Evolutionary conservation across 2,888 invertebrate species (phyloP), one percentile per base, ranked within the genome.

Genomic region (Parelbella ahira): DNA sequence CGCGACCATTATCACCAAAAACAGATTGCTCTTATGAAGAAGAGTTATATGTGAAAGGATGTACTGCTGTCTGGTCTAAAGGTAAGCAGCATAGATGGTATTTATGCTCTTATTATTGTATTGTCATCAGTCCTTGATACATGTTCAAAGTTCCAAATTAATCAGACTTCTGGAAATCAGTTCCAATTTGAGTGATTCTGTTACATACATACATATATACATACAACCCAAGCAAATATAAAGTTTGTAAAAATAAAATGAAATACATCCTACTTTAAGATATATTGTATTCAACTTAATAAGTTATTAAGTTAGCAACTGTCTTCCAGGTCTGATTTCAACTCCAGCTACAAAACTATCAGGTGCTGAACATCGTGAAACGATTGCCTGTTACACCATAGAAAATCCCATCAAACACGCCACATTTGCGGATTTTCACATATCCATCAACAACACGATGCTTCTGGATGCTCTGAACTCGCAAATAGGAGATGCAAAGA

Each of bases 11-110:
- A 15, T 77, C 86, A 58, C 75, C 71, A 21, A 81, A 81, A 55
- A 81, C 80, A 12, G 86, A 84, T 52, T 68, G 80, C 33, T 77
- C 76, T 60, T 89, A 91, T 67, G 97, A 97, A 74, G 97, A 97
- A 68, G 97, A 97, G 68, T 79, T 97, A 37, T 97, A 96, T 88
- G 91, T 95, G 1, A 93, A 92, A 58, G 95, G 94, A 1, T 91
- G 94, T 63, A 93, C 94, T 8, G 96, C 95, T 2, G 90, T 97
- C 18, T 95, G 95, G 94, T 93, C 91, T 4, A 89, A 89, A 84
- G 92, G 90, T 89, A 60, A 34, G n/a, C n/a, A n/a, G n/a, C n/a
- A n/a, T n/a, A n/a, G 13, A 15, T 15, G 2, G 4, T 15, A 3
- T 15, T 15, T 15, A 3, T 15, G 4, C 15, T 15, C 15, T 15